These are phyloP conservation scores for Epirrhoe tristata DNA, from an alignment of 2,888 invertebrate genomes.

Conservation along the genomic window DNA sequence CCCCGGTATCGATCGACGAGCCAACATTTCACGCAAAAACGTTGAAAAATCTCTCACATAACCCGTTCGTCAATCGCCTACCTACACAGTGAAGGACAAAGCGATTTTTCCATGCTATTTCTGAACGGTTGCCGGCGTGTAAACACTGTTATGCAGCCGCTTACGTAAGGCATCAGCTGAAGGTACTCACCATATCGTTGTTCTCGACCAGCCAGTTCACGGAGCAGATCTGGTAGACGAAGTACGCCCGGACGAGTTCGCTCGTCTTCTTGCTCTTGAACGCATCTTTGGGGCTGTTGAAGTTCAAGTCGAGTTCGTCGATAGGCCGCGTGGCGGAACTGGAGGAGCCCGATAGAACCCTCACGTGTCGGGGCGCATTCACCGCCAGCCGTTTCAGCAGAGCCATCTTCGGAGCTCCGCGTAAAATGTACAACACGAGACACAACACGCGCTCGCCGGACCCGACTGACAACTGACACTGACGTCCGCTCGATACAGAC, in stretches of 20 bases:
- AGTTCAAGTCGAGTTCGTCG: constrained; percentile 93
- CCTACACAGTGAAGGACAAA: constrained; percentile 52
- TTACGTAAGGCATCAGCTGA: constrained; percentile 73
- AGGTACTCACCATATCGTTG: constrained; percentile 93
- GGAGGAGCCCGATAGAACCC: constrained; percentile 63
- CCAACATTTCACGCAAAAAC: constrained; percentile 37
- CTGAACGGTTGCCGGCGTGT: constrained; percentile 56
- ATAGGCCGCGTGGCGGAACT: constrained; percentile 52
- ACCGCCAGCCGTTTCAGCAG: constrained; percentile 76
- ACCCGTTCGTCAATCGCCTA: constrained; percentile 44
- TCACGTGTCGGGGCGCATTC: constrained; percentile 68
- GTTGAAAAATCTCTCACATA: constrained; percentile 37
- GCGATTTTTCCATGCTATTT: constrained; percentile 60
- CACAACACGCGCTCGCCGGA: constrained; percentile 69
- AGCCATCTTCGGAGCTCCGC: constrained; percentile 75
- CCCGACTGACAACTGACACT: constrained; percentile 65
- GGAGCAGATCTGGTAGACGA: constrained; percentile 97
- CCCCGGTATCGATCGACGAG: constrained; percentile 43
- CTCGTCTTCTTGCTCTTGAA: constrained; percentile 98
- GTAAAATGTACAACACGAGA: constrained; percentile 52
- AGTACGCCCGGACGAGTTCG: constrained; percentile 95
- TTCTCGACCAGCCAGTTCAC: constrained; percentile 95
- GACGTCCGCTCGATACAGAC: constrained; percentile 76
- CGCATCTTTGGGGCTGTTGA: constrained; percentile 95
- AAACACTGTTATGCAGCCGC: constrained; percentile 54